These are phyloP conservation scores for Ctenodactylus gundi DNA, from an alignment of 2,113 vertebrate species.

Conservation along the genomic window DNA sequence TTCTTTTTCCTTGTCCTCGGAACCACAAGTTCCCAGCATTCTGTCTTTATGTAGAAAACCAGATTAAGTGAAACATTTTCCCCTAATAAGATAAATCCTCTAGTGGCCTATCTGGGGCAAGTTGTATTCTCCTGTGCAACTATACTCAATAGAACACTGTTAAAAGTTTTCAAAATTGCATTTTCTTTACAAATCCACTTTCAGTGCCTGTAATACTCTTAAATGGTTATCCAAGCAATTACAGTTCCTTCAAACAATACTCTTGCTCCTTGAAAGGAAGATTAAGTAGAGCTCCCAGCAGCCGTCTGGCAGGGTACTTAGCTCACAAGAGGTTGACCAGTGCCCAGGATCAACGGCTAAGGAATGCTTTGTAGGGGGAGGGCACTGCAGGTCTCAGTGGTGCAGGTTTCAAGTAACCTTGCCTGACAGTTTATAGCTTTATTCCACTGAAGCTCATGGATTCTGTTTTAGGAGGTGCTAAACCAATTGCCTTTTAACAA, in stretches of 20 bases:
- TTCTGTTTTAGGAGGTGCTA: conserved; percentile 73
- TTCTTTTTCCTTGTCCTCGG: not conserved
- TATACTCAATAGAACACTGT: conserved; percentile 75
- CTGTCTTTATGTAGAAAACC: conserved; percentile 59
- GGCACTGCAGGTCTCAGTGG: conserved; percentile 67
- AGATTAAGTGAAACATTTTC: conserved; percentile 57
- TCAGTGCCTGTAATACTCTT: conserved; percentile 85
- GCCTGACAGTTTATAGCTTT: conserved; percentile 70
- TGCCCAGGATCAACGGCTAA: conserved; percentile 79
- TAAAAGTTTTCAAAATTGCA: conserved; percentile 79
- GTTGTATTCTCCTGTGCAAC: conserved; percentile 60
- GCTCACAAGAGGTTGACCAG: conserved; percentile 76
- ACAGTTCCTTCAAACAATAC: conserved; percentile 85
- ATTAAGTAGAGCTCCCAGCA: conserved; percentile 80
- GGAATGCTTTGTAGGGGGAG: conserved; percentile 79
- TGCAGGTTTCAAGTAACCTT: conserved; percentile 74
- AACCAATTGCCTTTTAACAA: conserved; percentile 58
- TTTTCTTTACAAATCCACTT: conserved; percentile 80
- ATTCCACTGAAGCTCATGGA: conserved; percentile 60
- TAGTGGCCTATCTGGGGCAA: conserved; percentile 47
- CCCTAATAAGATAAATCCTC: conserved; percentile 33
- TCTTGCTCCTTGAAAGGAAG: conserved; percentile 77
- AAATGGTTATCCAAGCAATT: conserved; percentile 82
- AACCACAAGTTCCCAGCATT: conserved; percentile 6
- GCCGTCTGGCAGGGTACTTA: conserved; percentile 81